Evolutionary conservation across 2,113 vertebrate species (phyloP).

Genomic region (Blennius ocellaris): DNA sequence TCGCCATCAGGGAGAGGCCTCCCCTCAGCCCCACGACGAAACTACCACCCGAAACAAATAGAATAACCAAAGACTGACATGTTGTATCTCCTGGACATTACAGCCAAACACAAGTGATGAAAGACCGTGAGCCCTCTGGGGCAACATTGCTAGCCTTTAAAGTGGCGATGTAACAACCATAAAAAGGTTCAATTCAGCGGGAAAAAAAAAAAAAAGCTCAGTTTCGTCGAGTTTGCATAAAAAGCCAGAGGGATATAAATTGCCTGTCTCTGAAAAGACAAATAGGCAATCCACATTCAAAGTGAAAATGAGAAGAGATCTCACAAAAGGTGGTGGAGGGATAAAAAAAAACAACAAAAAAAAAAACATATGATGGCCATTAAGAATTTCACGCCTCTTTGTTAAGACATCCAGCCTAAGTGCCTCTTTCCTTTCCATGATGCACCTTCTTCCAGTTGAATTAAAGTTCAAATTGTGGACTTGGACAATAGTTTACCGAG

Average conservation of each 20-base stretch:
- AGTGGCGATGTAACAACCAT: constrained; percentile 93
- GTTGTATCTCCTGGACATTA: constrained; percentile 84
- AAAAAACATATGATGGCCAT: constrained; percentile 66
- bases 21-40: no score
- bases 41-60: not conserved
- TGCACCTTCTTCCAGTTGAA: constrained; percentile 31
- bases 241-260: constrained; percentile 92
- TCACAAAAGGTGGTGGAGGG: constrained; percentile 65
- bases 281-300: constrained; percentile 84
- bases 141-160: constrained; percentile 88
- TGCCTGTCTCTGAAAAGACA: constrained; percentile 88
- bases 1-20: constrained; percentile 22
- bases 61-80: not conserved
- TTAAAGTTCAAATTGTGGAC: constrained; percentile 52
- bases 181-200: constrained; percentile 93
- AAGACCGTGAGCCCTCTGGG: constrained; percentile 84
- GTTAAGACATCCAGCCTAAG: constrained; percentile 52
- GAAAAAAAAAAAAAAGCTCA: constrained; percentile 78
- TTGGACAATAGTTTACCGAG: constrained; percentile 55
- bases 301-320: constrained; percentile 72
- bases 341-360: constrained; percentile 6
- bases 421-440: constrained; percentile 40
- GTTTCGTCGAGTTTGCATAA: constrained; percentile 95
- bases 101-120: constrained; percentile 82
- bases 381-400: constrained; percentile 51